phyloP scores from a whole-genome alignment of 2,888 invertebrate species.

The Thalpophila matura region DNA sequence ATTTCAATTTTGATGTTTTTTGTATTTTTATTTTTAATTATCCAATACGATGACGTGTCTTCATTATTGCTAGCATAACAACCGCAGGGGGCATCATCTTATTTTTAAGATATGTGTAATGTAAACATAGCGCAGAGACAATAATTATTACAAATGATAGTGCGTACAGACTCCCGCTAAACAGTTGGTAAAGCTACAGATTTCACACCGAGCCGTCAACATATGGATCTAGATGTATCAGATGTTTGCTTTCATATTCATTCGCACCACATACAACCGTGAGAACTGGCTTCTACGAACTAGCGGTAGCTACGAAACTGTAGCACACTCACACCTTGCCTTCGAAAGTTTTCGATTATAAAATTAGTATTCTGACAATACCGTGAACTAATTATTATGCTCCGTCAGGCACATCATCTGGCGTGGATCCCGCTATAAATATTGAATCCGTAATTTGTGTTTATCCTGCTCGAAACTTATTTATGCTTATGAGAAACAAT shows the following conservation, averaged over 20 bases:
- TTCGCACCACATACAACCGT: slow-evolving; percentile 88
- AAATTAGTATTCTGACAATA: slow-evolving; percentile 82
- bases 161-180: slow-evolving; percentile 87
- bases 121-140: slow-evolving; percentile 89
- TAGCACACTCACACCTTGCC: slow-evolving; percentile 82
- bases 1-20: too few species aligned
- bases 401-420: slow-evolving; percentile 68
- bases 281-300: slow-evolving; percentile 84
- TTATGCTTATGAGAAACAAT: slow-evolving; percentile 57
- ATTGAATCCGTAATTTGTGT: slow-evolving; percentile 67
- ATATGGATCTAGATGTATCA: slow-evolving; percentile 90
- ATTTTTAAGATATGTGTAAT: slow-evolving; percentile 79
- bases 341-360: slow-evolving; percentile 73
- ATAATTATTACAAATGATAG: slow-evolving; percentile 91
- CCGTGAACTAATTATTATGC: slow-evolving; percentile 83
- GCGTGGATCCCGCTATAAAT: slow-evolving; percentile 67
- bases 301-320: slow-evolving; percentile 85
- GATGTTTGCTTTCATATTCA: slow-evolving; percentile 89
- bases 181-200: slow-evolving; percentile 90
- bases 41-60: slow-evolving; percentile 41
- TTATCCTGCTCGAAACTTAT: slow-evolving; percentile 57
- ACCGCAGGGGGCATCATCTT: slow-evolving; percentile 77
- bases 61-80: slow-evolving; percentile 67
- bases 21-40: slow-evolving; percentile 14
- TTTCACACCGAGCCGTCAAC: slow-evolving; percentile 90